Evolutionary conservation across 2,113 vertebrate species (phyloP).

Genomic region (Agapornis roseicollis): DNA sequence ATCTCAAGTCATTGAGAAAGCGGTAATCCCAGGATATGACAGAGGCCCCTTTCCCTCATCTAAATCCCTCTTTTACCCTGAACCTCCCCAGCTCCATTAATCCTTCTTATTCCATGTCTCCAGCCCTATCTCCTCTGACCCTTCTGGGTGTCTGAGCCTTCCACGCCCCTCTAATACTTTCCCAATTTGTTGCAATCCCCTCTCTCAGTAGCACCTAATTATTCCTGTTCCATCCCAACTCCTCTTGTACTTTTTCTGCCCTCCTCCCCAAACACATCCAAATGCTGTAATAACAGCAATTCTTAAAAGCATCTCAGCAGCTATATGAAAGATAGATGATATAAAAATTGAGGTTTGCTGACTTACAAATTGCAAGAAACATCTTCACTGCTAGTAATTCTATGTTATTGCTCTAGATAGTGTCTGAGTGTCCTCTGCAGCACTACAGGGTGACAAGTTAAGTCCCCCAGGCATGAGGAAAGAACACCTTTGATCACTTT

Average conservation of each 20-base stretch:
- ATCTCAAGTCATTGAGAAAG: not conserved
- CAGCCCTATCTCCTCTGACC: not conserved
- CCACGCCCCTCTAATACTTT: not conserved
- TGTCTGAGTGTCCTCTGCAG: not conserved
- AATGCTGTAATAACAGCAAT: not conserved
- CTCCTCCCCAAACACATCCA: not conserved
- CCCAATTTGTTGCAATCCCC: accelerated
- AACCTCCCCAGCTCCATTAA: not conserved
- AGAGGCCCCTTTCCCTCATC: not conserved
- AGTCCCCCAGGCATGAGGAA: not conserved
- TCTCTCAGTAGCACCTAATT: not conserved
- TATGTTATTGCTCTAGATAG: not conserved
- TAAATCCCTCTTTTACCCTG: not conserved
- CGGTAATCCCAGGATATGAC: not conserved
- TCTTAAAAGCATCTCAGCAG: not conserved
- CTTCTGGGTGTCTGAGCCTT: not conserved
- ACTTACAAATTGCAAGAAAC: not conserved
- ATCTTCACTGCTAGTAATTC: not conserved
- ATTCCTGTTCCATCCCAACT: not conserved
- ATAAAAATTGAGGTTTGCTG: not conserved
- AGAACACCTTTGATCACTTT: not conserved
- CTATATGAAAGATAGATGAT: not conserved
- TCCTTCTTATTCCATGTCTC: not conserved
- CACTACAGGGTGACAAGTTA: not conserved
- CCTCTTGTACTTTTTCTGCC: not conserved